Percentiles rank a stretch among this genome's conserved stretches.
Conservation (phyloP, 92 coral and sea anemone genomes). For the Phenganax subtilis region DNA sequence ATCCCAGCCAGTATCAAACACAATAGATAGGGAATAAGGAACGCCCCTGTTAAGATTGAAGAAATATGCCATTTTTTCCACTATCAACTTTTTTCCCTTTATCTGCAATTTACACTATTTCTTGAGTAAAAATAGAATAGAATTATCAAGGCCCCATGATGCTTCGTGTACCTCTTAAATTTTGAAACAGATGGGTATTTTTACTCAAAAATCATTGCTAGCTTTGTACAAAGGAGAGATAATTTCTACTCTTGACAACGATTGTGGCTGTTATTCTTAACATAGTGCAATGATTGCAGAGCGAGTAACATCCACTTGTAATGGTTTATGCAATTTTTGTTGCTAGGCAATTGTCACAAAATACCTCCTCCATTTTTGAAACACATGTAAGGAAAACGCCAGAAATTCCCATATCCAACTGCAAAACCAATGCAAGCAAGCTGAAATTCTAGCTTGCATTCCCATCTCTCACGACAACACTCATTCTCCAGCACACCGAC, state of each 20-base stretch:
- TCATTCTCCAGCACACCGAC: conserved; percentile 12
- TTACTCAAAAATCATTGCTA: background rate
- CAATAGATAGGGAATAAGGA: conserved; percentile 75
- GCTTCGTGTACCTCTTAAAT: no score
- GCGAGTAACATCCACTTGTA: no score
- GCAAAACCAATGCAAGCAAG: conserved; percentile 87
- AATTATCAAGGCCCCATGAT: no score
- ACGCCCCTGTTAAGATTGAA: conserved; percentile 57
- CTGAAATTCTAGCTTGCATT: conserved; percentile 71
- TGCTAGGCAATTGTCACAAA: background rate
- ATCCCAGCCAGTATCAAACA: conserved; percentile 72
- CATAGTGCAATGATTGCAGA: no score
- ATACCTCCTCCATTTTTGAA: conserved; percentile 92
- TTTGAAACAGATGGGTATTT: background rate
- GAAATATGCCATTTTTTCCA: background rate
- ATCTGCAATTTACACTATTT: no score
- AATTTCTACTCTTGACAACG: no score
- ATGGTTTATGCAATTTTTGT: background rate
- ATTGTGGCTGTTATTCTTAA: no score
- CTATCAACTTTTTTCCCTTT: no score
- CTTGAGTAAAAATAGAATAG: no score
- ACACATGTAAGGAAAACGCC: conserved; percentile 96
- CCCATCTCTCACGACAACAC: conserved; percentile 65
- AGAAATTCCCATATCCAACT: conserved; percentile 90
- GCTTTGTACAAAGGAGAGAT: no score